phyloP scores from a whole-genome alignment of 2,888 invertebrate genomes.

The Pyralis farinalis region DNA sequence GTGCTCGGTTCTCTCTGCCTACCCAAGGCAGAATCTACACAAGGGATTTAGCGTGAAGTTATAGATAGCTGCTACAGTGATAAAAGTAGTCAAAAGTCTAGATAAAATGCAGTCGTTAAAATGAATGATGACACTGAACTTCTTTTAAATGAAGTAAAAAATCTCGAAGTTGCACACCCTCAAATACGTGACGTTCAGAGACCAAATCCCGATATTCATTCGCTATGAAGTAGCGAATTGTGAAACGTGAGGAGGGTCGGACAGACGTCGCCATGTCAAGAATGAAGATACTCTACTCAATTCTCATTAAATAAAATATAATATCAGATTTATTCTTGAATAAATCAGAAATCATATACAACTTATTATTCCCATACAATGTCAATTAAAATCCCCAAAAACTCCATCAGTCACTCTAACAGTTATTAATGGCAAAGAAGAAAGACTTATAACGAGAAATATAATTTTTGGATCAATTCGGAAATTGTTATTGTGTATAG shows the following conservation, averaged over 20 bases:
- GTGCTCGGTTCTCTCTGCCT: too few relatives aligned
- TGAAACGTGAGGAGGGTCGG: conserved; percentile 52
- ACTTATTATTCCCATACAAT: too few relatives aligned
- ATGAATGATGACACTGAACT: too few relatives aligned
- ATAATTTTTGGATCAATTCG: neutral
- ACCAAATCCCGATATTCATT: conserved; percentile 8
- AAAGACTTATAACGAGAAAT: too few relatives aligned
- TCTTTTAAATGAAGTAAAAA: neutral
- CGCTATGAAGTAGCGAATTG: conserved; percentile 32
- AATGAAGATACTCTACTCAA: conserved; percentile 22
- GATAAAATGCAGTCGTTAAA: too few relatives aligned
- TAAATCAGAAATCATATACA: too few relatives aligned
- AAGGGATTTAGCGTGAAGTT: too few relatives aligned
- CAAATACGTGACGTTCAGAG: neutral
- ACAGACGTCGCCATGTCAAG: conserved; percentile 40
- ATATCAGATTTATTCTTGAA: neutral
- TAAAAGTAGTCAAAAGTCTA: neutral
- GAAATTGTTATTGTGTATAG: neutral
- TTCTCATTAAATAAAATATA: conserved; percentile 1
- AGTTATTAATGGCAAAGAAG: too few relatives aligned
- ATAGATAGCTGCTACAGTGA: too few relatives aligned
- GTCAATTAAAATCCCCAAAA: too few relatives aligned
- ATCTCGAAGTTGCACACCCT: neutral
- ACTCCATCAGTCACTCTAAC: too few relatives aligned
- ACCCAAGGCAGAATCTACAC: too few relatives aligned